A percentile compares a stretch with the other conserved stretches of the same genome.
Conservation (phyloP, 2,888 invertebrate species). For the Phaonia tiefii region DNA sequence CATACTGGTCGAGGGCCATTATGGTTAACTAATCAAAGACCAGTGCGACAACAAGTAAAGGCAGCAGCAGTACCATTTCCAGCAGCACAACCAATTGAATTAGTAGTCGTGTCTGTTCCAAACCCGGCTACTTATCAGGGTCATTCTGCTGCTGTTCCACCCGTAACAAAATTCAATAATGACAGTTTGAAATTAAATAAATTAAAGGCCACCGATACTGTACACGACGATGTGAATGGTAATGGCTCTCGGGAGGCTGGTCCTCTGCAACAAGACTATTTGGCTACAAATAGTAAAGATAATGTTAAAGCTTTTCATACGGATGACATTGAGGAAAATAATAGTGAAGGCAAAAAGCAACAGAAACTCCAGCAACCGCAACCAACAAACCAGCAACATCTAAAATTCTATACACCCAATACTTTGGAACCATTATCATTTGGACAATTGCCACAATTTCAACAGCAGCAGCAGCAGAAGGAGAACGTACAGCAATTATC, state of each 20-base stretch:
- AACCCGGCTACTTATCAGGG: too few species aligned
- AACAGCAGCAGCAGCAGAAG: slow-evolving; percentile 56
- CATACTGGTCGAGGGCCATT: background rate
- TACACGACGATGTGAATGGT: background rate
- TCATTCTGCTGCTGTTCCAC: too few species aligned
- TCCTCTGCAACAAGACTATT: background rate
- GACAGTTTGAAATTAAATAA: slow-evolving; percentile 51
- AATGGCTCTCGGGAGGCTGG: background rate
- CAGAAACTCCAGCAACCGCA: slow-evolving; percentile 14
- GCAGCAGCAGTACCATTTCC: background rate
- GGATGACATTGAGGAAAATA: background rate
- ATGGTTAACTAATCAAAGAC: slow-evolving; percentile 32
- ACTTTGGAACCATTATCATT: slow-evolving; percentile 40
- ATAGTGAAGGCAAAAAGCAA: background rate
- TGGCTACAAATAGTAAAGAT: slow-evolving; percentile 7
- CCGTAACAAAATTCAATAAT: slow-evolving; percentile 45
- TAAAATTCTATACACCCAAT: slow-evolving; percentile 47
- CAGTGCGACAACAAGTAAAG: slow-evolving; percentile 5
- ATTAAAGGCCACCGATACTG: slow-evolving; percentile 37
- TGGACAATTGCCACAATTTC: slow-evolving; percentile 60
- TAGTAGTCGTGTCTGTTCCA: too few species aligned
- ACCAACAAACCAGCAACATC: slow-evolving; percentile 38
- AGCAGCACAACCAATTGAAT: background rate
- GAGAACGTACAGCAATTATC: background rate
- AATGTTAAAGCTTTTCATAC: background rate